These are phyloP conservation scores for Chaetogeoica ovagalla DNA, from an alignment of 2,888 invertebrate species.

Conservation along the genomic window DNA sequence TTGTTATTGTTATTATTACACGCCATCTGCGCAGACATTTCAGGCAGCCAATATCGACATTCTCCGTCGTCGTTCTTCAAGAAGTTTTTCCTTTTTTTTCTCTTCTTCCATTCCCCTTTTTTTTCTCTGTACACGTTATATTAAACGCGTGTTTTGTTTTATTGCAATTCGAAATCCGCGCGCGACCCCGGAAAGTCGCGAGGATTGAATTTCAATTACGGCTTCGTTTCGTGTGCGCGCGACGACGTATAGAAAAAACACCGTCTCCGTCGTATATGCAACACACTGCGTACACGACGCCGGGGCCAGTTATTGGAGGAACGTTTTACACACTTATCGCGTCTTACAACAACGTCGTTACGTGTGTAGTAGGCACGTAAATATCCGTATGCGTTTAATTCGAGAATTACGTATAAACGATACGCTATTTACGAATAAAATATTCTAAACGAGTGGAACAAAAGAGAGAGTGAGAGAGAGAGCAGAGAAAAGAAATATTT, in stretches of 20 bases:
- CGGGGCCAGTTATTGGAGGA: constrained; percentile 4
- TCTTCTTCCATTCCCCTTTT: neutral
- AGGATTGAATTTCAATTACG: constrained; percentile 31
- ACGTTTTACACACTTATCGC: neutral
- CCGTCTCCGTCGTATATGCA: neutral
- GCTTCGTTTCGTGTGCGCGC: no score
- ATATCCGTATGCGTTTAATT: neutral
- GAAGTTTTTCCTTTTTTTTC: neutral
- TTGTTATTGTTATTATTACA: no score
- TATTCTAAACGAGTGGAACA: neutral
- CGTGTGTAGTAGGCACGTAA: neutral
- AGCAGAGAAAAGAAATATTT: no score
- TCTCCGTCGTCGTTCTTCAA: neutral
- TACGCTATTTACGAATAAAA: neutral
- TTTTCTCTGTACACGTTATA: neutral
- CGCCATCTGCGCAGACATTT: neutral
- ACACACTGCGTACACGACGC: neutral
- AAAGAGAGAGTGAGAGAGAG: neutral
- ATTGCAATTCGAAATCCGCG: constrained; percentile 17
- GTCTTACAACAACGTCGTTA: neutral
- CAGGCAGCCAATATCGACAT: neutral
- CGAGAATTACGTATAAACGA: neutral
- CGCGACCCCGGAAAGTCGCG: neutral
- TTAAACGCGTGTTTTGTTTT: constrained; percentile 13
- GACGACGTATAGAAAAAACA: neutral